Percentiles rank a stretch among this genome's conserved stretches.
Conservation (phyloP, 2,113 vertebrate species). For the Cryptomyrus ogoouensis region DNA sequence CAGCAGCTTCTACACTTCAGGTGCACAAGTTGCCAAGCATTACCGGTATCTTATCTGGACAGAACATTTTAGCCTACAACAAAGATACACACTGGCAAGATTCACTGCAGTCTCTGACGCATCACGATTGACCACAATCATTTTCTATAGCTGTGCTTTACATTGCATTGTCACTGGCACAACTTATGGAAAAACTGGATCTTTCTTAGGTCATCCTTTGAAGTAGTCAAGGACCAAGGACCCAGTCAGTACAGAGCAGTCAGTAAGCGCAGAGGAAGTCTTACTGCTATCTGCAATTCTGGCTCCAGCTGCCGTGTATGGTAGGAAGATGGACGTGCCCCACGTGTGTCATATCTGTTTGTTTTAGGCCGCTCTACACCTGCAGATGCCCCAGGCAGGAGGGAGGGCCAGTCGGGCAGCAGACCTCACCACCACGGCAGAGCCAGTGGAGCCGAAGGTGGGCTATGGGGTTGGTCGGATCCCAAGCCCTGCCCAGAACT, state of each 20-base stretch:
- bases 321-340: conserved; percentile 41
- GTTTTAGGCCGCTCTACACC: conserved; percentile 63
- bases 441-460: conserved; percentile 87
- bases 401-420: conserved; percentile 86
- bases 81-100: neutral
- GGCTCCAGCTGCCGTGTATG: conserved; percentile 13
- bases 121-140: neutral
- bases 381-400: conserved; percentile 73
- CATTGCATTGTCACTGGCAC: neutral
- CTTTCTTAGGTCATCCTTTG: neutral
- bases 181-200: neutral
- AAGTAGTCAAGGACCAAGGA: neutral
- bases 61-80: neutral
- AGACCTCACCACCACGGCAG: conserved; percentile 71
- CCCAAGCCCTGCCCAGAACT: conserved; percentile 23
- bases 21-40: neutral
- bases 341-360: conserved; percentile 53
- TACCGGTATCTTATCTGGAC: neutral
- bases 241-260: neutral
- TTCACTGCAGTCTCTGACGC: neutral
- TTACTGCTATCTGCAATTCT: conserved; percentile 11
- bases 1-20: neutral
- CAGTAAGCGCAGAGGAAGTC: neutral
- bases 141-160: neutral
- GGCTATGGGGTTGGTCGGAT: conserved; percentile 59